Evolutionary conservation across 2,888 invertebrate genomes (phyloP), one percentile per base, ranked within the genome.

Genomic region (Galerucella nymphaeae): DNA sequence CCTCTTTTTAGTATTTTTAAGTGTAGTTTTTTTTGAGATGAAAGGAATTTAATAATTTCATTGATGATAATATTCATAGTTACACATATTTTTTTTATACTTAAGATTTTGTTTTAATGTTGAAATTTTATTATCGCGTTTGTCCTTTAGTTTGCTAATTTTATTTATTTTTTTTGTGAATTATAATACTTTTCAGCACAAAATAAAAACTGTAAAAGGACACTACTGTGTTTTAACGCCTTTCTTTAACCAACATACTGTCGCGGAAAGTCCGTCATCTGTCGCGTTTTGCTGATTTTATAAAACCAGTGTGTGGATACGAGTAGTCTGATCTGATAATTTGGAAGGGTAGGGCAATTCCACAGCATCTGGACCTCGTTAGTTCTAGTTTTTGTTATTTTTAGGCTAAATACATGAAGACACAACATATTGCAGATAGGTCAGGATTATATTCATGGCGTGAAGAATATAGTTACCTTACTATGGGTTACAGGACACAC

Each of bases 71-170:
- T 64, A 69, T 20, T 62, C 73, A 14, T 61, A 61, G 38, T 61
- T 61, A 76, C 72, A 73, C 76, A 70, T 75, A 71, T 76, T 77
- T 79, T 82, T 81, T 80, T 70, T 70, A 73, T 81, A 80, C 80
- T 79, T 80, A 79, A 80, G 78, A 81, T 80, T 82, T 82, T 79
- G 78, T 82, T 84, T 83, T 82, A 80, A 82, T 82, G 81, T 84
- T 82, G 79, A 82, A 83, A 82, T 83, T 83, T 83, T 83, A 83
- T 83, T 80, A 81, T 80, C 81, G 81, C 78, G 80, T 84, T 82
- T 83, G 81, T 82, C 81, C 79, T 73, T 80, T 80, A 79, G 81
- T 82, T 83, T 82, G 80, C 81, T 82, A 66, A 80, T 81, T 80
- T 81, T 82, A 82, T 82, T 82, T 82, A 80, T 81, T 80, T 80